Evolutionary conservation across 2,113 vertebrate species (phyloP).

Genomic region (Steatornis caripensis): DNA sequence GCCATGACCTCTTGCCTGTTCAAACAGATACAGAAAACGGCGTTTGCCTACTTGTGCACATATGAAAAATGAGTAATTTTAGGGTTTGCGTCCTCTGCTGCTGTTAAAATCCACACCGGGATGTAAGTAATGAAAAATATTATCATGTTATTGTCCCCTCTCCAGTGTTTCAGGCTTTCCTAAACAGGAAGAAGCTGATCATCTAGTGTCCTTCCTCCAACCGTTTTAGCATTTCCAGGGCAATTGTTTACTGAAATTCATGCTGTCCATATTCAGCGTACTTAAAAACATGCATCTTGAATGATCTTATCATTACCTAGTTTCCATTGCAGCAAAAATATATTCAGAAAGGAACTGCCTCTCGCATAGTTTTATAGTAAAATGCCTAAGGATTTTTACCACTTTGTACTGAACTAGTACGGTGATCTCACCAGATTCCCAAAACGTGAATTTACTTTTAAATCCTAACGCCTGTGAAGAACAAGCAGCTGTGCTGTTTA

Average conservation of each 20-base stretch:
- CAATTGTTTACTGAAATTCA: background rate
- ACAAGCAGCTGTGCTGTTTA: background rate
- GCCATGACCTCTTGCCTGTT: background rate
- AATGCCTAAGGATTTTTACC: background rate
- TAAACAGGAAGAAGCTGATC: background rate
- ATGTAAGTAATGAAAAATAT: background rate
- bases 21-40: background rate
- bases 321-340: background rate
- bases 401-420: background rate
- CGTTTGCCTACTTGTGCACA: fast-evolving
- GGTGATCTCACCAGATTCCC: background rate
- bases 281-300: background rate
- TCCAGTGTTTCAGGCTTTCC: background rate
- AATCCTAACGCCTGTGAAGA: background rate
- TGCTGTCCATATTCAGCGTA: background rate
- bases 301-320: background rate
- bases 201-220: background rate
- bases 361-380: background rate
- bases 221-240: background rate
- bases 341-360: background rate
- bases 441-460: background rate
- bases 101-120: background rate
- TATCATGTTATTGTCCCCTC: background rate
- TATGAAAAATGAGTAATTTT: fast-evolving
- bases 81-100: background rate